Percentiles rank a stretch among this genome's conserved stretches.
phyloP scores from a whole-genome alignment of 2,113 vertebrate genomes.

The Heteronetta atricapilla region DNA sequence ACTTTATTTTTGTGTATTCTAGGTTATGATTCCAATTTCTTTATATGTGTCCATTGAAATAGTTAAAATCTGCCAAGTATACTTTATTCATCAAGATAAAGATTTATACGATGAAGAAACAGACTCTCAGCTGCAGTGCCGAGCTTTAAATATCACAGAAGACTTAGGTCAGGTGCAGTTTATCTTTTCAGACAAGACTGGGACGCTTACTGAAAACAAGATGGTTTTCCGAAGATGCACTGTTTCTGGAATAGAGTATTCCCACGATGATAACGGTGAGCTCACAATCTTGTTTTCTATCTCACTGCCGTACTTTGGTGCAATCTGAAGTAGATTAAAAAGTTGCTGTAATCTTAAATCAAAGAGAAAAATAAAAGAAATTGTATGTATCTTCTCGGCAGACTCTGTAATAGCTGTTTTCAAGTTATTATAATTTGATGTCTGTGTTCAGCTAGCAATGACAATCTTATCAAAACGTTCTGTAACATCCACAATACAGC shows the following conservation, averaged over 20 bases:
- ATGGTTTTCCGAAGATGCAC: conserved; percentile 98
- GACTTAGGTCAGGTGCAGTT: conserved; percentile 97
- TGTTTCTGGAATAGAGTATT: conserved; percentile 95
- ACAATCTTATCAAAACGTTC: background rate
- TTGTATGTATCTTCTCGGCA: background rate
- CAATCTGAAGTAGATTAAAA: background rate
- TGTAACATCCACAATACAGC: background rate
- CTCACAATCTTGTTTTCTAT: background rate
- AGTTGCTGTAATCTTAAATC: background rate
- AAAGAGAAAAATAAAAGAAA: background rate
- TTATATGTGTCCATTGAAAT: conserved; percentile 98
- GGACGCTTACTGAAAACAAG: conserved; percentile 97
- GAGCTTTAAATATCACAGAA: conserved; percentile 97
- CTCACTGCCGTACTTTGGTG: background rate
- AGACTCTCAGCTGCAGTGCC: conserved; percentile 91
- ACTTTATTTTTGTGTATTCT: conserved; percentile 14
- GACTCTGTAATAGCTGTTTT: background rate
- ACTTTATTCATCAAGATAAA: conserved; percentile 94
- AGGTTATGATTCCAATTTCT: conserved; percentile 98
- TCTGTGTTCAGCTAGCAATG: background rate
- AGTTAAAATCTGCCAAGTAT: conserved; percentile 97
- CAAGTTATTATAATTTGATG: background rate
- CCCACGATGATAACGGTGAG: conserved; percentile 96
- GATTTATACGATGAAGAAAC: conserved; percentile 97
- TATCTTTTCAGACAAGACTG: conserved; percentile 98